A percentile compares a stretch with the other conserved stretches of the same genome.
Evolutionary conservation across 1,140 invertebrate species (phyloP).

Genomic region (Xylocopa sonorina): DNA sequence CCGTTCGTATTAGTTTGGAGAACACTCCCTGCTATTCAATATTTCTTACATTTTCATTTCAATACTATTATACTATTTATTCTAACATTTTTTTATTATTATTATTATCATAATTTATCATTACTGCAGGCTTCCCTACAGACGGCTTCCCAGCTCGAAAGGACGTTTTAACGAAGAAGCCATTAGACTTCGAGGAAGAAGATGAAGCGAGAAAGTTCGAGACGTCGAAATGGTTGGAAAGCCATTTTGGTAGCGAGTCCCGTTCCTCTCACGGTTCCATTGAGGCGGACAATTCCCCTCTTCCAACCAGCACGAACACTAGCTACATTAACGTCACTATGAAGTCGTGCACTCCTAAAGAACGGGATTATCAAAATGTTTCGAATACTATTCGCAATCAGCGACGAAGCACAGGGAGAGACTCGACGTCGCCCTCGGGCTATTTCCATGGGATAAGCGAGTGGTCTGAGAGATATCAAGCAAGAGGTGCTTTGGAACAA

Average conservation of each 20-base stretch:
- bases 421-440: constrained; percentile 79
- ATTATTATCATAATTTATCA: not conserved
- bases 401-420: constrained; percentile 66
- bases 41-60: no score
- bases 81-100: no score
- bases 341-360: constrained; percentile 84
- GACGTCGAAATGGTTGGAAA: constrained; percentile 94
- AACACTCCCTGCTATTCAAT: no score
- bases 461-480: constrained; percentile 86
- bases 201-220: constrained; percentile 93
- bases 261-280: constrained; percentile 88
- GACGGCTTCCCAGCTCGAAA: constrained; percentile 84
- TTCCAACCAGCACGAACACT: constrained; percentile 82
- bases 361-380: constrained; percentile 74
- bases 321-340: constrained; percentile 90
- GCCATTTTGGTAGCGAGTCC: constrained; percentile 94
- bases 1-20: no score
- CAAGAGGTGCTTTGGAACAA: constrained; percentile 56
- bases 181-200: constrained; percentile 92
- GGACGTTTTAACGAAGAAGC: constrained; percentile 90
- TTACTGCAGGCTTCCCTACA: constrained; percentile 44
- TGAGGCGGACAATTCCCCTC: constrained; percentile 78
- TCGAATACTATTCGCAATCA: constrained; percentile 57
- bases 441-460: constrained; percentile 89
- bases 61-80: no score